phyloP scores from a whole-genome alignment of 2,797 vertebrate species.

The Channa striata region DNA sequence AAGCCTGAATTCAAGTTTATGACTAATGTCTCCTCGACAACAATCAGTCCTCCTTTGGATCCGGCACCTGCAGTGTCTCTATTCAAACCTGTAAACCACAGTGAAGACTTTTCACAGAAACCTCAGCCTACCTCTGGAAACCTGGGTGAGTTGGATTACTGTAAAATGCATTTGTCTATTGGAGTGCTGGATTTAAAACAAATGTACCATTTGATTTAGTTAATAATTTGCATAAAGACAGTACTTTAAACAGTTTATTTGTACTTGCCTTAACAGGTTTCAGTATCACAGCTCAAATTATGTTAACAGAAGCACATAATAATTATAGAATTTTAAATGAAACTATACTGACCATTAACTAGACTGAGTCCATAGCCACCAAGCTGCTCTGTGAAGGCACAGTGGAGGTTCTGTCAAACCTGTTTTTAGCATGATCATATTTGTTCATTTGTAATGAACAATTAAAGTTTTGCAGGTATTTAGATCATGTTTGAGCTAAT shows the following conservation, averaged over 20 bases:
- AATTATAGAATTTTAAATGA: background rate
- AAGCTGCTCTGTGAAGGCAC: background rate
- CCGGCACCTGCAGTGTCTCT: constrained; percentile 19
- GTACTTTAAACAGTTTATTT: background rate
- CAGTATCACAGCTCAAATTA: background rate
- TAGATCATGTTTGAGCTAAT: background rate
- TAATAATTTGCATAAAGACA: background rate
- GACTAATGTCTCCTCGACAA: constrained; percentile 11
- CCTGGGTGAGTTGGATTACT: constrained; percentile 46
- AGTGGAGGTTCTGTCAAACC: no score
- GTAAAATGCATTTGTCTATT: background rate
- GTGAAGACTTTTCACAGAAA: constrained; percentile 37
- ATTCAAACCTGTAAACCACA: constrained; percentile 26
- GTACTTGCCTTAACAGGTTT: background rate
- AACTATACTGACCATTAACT: background rate
- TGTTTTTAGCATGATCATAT: no score
- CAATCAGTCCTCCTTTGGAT: constrained; percentile 31
- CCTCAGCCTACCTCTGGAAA: constrained; percentile 28
- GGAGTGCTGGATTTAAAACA: constrained; percentile 5
- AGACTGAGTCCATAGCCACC: background rate
- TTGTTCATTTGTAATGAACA: no score
- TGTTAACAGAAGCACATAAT: background rate
- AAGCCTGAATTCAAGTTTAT: constrained; percentile 22
- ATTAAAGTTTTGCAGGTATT: background rate
- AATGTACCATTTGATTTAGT: background rate